Base-by-base conservation (phyloP, 2,797 vertebrate genomes). In the Macroramphosus scolopax region DNA sequence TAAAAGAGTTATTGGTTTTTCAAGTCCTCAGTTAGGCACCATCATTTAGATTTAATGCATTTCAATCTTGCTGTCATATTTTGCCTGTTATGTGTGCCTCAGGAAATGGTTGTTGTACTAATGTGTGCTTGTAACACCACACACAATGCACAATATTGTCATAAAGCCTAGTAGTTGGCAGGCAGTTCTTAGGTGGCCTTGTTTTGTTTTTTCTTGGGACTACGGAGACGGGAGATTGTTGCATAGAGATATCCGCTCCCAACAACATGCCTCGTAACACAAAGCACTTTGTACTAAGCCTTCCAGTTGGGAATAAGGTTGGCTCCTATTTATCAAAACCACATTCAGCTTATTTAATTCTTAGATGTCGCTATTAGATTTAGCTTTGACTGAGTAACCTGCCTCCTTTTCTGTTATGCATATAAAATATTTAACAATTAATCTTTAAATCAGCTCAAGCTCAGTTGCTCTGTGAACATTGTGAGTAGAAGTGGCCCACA, bases 361-460 rank as follows among this genome's bases (percentile, higher is more conserved):
- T 15, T 57, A 78, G 63, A 78, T 68, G 63, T 71, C 63, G 11
- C 67, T 68, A 56, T 76, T 60, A n/a, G 64, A 66, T 72, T 78
- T 55, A 71, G 67, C 72, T 34, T 40, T n/a, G 63, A 60, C 60
- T 75, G 58, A 75, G 64, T 71, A 72, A 58, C 57, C 29, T 30
- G 43, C 68, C 57, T 18, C 35, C 26, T 62, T 73, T 48, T 59
- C 66, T 65, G 62, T 64, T 36, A 51, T 65, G 75, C 76, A 70
- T 81, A 70, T 70, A 74, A 76, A 82, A 83, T 76, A 82, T 68
- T 63, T 80, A 81, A 83, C 78, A 71, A 34, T 59, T 77, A 75
- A 83, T 89, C 85, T 84, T 85, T 84, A 87, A 87, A 87, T 84
- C 68, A 69, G 82, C 73, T 71, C 44, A 32, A 49, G 64, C 77